Conservation (phyloP, 2,797 vertebrate species). For the Rousettus madagascariensis region DNA sequence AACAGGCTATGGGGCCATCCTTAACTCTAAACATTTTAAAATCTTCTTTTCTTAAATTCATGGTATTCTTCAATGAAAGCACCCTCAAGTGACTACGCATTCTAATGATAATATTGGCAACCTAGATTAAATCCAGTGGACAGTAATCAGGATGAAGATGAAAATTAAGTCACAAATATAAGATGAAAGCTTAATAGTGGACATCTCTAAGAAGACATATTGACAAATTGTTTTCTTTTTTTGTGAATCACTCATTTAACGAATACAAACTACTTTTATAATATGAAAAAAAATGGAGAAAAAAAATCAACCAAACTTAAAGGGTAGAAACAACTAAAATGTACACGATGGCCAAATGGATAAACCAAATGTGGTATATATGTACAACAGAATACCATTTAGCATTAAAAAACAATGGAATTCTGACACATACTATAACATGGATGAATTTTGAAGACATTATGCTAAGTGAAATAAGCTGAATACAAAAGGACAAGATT, state of each 20-base stretch:
- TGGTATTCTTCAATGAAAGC: background rate
- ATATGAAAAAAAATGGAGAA: background rate
- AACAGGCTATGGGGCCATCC: background rate
- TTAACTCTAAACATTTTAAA: background rate
- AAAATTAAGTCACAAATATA: background rate
- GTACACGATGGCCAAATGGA: background rate
- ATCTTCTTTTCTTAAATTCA: background rate
- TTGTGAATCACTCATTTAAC: background rate
- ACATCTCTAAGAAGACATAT: background rate
- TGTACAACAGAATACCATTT: background rate
- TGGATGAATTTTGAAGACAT: background rate
- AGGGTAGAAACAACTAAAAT: background rate
- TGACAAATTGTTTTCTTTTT: background rate
- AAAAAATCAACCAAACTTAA: background rate
- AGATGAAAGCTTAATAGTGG: background rate
- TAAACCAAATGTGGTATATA: background rate
- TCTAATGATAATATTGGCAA: background rate
- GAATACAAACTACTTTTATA: background rate
- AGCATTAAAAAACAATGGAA: background rate
- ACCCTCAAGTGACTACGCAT: background rate
- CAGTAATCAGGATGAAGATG: background rate
- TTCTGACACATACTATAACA: background rate
- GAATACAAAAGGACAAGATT: background rate
- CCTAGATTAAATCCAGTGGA: background rate
- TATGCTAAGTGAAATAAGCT: background rate